These are phyloP conservation scores for Brenthis hecate DNA, from an alignment of 2,888 invertebrate species.

Conservation along the genomic window DNA sequence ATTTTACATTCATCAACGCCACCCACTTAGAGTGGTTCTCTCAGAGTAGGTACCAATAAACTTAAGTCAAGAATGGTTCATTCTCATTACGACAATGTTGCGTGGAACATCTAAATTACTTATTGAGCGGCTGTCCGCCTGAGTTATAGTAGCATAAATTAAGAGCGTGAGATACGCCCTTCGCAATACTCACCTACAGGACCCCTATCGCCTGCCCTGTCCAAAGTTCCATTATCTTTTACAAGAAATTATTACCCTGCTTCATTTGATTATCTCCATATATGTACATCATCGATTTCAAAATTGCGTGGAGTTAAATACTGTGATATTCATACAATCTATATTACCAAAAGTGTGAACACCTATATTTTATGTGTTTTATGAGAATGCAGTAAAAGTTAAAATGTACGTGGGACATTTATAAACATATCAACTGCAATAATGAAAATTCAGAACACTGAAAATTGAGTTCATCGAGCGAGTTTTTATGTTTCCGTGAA, in stretches of 20 bases:
- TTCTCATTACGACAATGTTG: conserved; percentile 80
- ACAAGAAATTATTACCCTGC: conserved; percentile 52
- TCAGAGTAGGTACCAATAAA: conserved; percentile 26
- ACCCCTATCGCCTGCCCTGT: conserved; percentile 45
- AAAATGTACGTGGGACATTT: conserved; percentile 21
- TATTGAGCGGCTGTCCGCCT: conserved; percentile 71
- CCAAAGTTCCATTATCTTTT: conserved; percentile 50
- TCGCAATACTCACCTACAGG: conserved; percentile 56
- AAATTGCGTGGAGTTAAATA: conserved; percentile 30
- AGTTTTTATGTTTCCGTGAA: conserved; percentile 2
- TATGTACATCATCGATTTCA: conserved; percentile 45
- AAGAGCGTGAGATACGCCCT: conserved; percentile 65
- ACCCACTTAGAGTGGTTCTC: conserved; percentile 8
- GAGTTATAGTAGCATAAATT: conserved; percentile 81
- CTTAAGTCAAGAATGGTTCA: conserved; percentile 49
- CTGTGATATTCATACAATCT: conserved; percentile 6
- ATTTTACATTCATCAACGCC: conserved; percentile 1
- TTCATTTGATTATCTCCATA: conserved; percentile 49
- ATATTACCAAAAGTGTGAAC: conserved; percentile 32
- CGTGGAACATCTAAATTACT: conserved; percentile 78
- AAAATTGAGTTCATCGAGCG: conserved; percentile 28
- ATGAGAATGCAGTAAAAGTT: conserved; percentile 24
- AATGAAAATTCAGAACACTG: conserved; percentile 14
- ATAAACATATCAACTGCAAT: conserved; percentile 17
- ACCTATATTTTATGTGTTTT: conserved; percentile 26